These are phyloP conservation scores for Aphrocallistes beatrix DNA, from an alignment of 37 sponge, comb jelly and placozoan genomes.

Conservation along the genomic window DNA sequence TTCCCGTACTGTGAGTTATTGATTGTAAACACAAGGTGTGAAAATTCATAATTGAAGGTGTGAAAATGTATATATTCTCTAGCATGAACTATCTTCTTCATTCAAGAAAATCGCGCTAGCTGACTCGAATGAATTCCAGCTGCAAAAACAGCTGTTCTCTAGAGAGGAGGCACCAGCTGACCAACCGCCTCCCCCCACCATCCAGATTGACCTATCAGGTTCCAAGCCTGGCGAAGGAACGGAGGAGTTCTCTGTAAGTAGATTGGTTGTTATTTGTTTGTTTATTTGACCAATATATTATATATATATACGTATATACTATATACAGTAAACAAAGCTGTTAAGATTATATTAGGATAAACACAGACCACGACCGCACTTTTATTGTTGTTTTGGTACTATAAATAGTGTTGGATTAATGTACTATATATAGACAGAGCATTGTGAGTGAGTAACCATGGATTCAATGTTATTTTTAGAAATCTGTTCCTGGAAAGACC, in stretches of 20 bases:
- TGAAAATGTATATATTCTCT: neutral
- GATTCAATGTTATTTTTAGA: no score
- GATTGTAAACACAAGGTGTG: no score
- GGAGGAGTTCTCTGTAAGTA: neutral
- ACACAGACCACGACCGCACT: no score
- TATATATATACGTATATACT: no score
- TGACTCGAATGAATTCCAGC: neutral
- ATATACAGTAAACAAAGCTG: no score
- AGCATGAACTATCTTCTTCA: slow-evolving; percentile 25
- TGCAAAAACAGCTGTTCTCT: neutral
- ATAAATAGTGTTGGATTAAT: no score
- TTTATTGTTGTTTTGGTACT: no score
- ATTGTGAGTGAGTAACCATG: no score
- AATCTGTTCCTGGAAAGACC: neutral
- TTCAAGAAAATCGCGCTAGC: slow-evolving; percentile 19
- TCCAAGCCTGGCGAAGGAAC: neutral
- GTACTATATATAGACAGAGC: no score
- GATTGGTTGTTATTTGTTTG: no score
- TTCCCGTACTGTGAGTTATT: neutral
- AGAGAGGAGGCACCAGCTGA: neutral
- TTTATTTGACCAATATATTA: no score
- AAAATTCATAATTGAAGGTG: neutral
- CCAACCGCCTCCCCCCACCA: neutral
- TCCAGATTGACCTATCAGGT: neutral
- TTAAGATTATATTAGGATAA: no score